Evolutionary conservation across 2,888 invertebrate species (phyloP).

Genomic region (Chymomyza caudatula): DNA sequence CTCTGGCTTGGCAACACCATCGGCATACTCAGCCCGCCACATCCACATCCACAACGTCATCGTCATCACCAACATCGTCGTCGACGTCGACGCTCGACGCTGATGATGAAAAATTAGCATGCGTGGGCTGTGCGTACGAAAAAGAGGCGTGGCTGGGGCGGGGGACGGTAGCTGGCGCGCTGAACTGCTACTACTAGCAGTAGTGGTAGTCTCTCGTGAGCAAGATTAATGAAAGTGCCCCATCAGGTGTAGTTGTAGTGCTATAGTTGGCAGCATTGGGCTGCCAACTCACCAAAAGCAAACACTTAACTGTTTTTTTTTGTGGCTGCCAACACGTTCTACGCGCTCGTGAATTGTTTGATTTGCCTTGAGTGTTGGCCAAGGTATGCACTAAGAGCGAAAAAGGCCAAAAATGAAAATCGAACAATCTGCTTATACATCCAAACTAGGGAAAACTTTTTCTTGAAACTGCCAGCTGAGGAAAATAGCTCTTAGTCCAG

Average conservation of each 20-base stretch:
- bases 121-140: conserved; percentile 31
- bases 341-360: neutral
- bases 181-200: neutral
- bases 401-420: neutral
- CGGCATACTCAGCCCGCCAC: neutral
- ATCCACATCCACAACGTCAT: neutral
- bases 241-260: conserved; percentile 4
- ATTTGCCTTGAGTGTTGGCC: neutral
- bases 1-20: conserved; percentile 7
- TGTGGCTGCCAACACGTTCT: neutral
- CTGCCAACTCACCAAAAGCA: neutral
- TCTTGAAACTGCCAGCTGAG: no score
- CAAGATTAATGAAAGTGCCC: conserved; percentile 62
- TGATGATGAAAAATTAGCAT: conserved; percentile 71
- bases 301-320: neutral
- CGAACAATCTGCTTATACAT: neutral
- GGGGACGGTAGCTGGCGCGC: conserved; percentile 19
- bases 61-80: conserved; percentile 36
- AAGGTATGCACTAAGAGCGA: neutral
- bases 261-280: neutral
- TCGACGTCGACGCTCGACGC: conserved; percentile 47
- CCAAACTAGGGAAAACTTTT: no score
- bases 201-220: conserved; percentile 33
- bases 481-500: no score
- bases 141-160: conserved; percentile 19